Conservation (phyloP, 2,888 invertebrate species). For the Pardosa pseudoannulata region DNA sequence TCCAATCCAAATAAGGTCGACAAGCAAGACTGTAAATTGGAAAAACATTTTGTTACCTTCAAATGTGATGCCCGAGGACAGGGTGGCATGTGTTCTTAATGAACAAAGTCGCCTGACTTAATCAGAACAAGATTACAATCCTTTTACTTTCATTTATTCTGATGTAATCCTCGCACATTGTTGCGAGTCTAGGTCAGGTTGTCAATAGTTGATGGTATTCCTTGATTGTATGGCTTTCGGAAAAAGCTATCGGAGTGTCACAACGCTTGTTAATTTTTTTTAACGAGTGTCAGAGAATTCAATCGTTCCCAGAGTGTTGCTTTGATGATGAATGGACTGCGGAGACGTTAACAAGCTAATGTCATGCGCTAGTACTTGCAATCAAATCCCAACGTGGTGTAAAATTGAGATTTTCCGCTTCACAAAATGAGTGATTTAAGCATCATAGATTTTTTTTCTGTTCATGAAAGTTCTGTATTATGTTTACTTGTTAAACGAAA, state of each 20-base stretch:
- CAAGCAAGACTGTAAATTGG: background rate
- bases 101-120: background rate
- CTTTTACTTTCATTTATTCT: background rate
- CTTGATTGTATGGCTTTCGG: background rate
- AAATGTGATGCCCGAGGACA: background rate
- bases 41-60: background rate
- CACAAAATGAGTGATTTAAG: too few species aligned
- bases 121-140: background rate
- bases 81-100: background rate
- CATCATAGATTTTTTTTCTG: too few species aligned
- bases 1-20: slow-evolving; percentile 13
- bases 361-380: too few species aligned
- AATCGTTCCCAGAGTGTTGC: background rate
- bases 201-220: slow-evolving; percentile 7
- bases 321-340: too few species aligned
- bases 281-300: background rate
- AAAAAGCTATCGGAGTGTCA: background rate
- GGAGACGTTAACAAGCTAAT: too few species aligned
- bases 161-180: slow-evolving; percentile 1
- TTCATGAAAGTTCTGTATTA: too few species aligned
- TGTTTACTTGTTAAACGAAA: too few species aligned
- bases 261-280: background rate
- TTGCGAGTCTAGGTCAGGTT: slow-evolving; percentile 10
- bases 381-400: too few species aligned
- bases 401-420: too few species aligned